phyloP scores from a whole-genome alignment of 2,888 invertebrate species.

The Gastracanthus pulcherrimus region DNA sequence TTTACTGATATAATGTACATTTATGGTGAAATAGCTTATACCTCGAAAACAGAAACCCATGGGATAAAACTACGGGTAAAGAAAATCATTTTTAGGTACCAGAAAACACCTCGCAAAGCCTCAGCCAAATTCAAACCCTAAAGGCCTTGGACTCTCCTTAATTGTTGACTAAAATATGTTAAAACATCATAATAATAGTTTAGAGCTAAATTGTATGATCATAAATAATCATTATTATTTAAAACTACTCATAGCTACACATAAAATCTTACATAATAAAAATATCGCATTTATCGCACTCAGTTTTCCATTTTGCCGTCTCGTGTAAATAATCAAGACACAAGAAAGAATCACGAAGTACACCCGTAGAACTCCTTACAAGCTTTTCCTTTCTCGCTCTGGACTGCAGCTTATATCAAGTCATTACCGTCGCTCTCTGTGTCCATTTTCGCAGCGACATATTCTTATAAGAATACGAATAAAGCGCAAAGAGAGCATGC shows the following conservation, averaged over 20 bases:
- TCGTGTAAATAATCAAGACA: slow-evolving; percentile 4
- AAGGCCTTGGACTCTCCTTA: too few relatives aligned
- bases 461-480: slow-evolving; percentile 37
- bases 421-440: slow-evolving; percentile 49
- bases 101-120: too few relatives aligned
- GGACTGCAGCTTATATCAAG: too few relatives aligned
- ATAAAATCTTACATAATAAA: not conserved
- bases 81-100: too few relatives aligned
- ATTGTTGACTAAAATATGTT: too few relatives aligned
- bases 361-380: slow-evolving; percentile 26
- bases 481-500: not conserved
- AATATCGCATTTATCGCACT: slow-evolving; percentile 19
- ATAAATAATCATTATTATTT: not conserved
- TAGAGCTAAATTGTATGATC: not conserved
- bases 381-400: slow-evolving; percentile 42
- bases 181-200: not conserved
- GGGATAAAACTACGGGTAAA: too few relatives aligned
- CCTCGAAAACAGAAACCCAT: too few relatives aligned
- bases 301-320: slow-evolving; percentile 3
- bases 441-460: slow-evolving; percentile 45
- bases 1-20: too few relatives aligned
- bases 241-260: too few relatives aligned
- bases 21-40: too few relatives aligned
- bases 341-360: not conserved
- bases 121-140: too few relatives aligned